A percentile compares a stretch with the other conserved stretches of the same genome.
These are phyloP conservation scores for Abramis brama DNA, from an alignment of 2,113 vertebrate species.

Conservation along the genomic window DNA sequence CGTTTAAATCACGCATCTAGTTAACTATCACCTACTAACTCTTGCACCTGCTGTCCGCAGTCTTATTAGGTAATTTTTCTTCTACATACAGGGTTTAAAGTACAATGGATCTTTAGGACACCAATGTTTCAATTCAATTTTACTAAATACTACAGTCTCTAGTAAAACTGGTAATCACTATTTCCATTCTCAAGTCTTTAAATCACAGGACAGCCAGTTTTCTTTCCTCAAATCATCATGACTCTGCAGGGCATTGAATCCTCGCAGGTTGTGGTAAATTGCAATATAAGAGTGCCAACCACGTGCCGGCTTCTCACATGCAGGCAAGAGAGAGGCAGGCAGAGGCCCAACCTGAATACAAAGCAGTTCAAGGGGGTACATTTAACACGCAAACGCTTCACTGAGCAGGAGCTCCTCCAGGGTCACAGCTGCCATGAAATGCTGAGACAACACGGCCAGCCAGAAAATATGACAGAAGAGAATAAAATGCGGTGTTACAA, in stretches of 20 bases:
- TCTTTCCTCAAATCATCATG: background rate
- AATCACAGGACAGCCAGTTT: background rate
- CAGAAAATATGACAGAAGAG: constrained; percentile 38
- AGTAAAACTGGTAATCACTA: background rate
- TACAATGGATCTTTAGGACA: no score
- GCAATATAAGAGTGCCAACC: constrained; percentile 15
- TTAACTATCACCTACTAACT: constrained; percentile 25
- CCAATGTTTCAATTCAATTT: background rate
- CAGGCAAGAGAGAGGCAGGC: background rate
- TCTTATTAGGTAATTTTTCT: background rate
- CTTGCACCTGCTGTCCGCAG: background rate
- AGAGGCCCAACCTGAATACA: constrained; percentile 32
- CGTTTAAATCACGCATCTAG: constrained; percentile 37
- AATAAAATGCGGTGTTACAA: constrained; percentile 10
- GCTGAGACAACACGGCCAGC: constrained; percentile 35
- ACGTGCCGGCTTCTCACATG: constrained; percentile 39
- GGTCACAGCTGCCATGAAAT: constrained; percentile 42
- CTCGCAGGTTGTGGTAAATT: constrained; percentile 12
- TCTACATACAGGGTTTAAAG: no score
- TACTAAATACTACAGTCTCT: background rate
- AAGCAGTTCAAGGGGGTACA: constrained; percentile 30
- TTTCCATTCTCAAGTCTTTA: background rate
- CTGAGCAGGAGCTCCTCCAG: constrained; percentile 45
- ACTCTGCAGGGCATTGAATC: constrained; percentile 10
- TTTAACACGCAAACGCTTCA: constrained; percentile 34